phyloP scores from a whole-genome alignment of 1,140 invertebrate genomes.

The Melanaphis sacchari region DNA sequence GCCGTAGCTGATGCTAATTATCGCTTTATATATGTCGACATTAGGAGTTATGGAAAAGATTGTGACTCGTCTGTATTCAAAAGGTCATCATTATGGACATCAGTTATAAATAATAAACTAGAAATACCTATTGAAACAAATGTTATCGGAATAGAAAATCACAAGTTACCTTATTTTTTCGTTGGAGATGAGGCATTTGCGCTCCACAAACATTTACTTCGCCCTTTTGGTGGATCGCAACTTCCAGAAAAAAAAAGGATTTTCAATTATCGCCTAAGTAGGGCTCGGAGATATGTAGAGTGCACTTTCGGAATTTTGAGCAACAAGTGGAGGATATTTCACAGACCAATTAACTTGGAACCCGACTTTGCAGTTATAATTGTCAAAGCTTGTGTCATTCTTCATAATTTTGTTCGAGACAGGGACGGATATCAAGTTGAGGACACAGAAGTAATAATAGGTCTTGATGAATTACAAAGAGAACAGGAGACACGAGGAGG shows the following conservation, averaged over 20 bases:
- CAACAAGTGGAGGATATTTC: constrained; percentile 62
- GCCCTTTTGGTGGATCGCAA: constrained; percentile 62
- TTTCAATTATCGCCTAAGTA: constrained; percentile 63
- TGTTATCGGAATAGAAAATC: constrained; percentile 58
- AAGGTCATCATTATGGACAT: constrained; percentile 60
- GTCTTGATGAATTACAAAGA: constrained; percentile 23
- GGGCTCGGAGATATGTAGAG: constrained; percentile 63
- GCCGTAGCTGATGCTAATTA: constrained; percentile 65
- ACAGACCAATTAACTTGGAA: constrained; percentile 61
- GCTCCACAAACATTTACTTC: constrained; percentile 62
- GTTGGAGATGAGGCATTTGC: constrained; percentile 64
- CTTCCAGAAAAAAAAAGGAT: constrained; percentile 60
- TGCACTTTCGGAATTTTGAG: constrained; percentile 64
- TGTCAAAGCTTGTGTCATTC: constrained; percentile 61
- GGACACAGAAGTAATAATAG: constrained; percentile 58
- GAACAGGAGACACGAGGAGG: constrained; percentile 24
- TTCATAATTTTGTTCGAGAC: constrained; percentile 61
- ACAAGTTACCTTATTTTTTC: constrained; percentile 61
- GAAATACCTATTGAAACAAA: constrained; percentile 59
- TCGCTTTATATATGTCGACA: constrained; percentile 64
- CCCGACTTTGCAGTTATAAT: constrained; percentile 60
- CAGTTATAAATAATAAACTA: constrained; percentile 56
- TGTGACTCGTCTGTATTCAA: constrained; percentile 62
- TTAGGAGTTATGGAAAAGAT: constrained; percentile 63
- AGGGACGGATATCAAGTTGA: constrained; percentile 59